Base-by-base conservation (phyloP, 2,113 vertebrate genomes). In the Engystomops pustulosus region DNA sequence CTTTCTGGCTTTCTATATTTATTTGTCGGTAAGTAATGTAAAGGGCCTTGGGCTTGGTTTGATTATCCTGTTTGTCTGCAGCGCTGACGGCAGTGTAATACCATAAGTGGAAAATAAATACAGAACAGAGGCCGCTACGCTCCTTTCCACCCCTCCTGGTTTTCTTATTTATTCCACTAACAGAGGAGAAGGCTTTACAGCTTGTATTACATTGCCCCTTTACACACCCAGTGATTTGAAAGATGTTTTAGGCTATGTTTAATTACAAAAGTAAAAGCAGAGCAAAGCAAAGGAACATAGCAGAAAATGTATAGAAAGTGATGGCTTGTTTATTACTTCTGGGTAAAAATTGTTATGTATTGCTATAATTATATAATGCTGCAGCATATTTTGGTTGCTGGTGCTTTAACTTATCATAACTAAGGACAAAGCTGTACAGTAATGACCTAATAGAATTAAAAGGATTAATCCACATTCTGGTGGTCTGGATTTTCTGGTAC, bases 31-130 rank as follows among this genome's bases (percentile, higher is more conserved):
- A 30, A 62, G 32, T 77, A 77, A 84, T 55, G 72, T 84, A 41
- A 84, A 67, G n/a, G 58, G 58, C 72, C 30, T 68, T 68, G 72
- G 60, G 82, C 82, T 68, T 8, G 44, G 14, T 76, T 84, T 77
- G 58, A 77, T 76, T 77, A 84, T 55, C 44, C 32, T 68, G 82
- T 77, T 84, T 84, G 58, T 67, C 51, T 77, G 72, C 30, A 65
- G 72, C 23, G 60, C 72, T 84, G 45, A 68, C 30, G 27, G 82
- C 72, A 77, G 58, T 84, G 60, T 84, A 84, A 84, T 84, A 68
- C 60, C 30, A 77, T 84, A 27, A 77, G 27, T 77, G 72, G 81
- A 84, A 68, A 84, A 84, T 75, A 53, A 84, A 69, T 67, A 68
- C 41, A 68, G 44, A 51, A 68, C 20, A 68, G 70, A 83, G 25